Evolutionary conservation across 2,797 vertebrate genomes (phyloP), one percentile per base, ranked within the genome.

Genomic region (Kryptopterus vitreolus): DNA sequence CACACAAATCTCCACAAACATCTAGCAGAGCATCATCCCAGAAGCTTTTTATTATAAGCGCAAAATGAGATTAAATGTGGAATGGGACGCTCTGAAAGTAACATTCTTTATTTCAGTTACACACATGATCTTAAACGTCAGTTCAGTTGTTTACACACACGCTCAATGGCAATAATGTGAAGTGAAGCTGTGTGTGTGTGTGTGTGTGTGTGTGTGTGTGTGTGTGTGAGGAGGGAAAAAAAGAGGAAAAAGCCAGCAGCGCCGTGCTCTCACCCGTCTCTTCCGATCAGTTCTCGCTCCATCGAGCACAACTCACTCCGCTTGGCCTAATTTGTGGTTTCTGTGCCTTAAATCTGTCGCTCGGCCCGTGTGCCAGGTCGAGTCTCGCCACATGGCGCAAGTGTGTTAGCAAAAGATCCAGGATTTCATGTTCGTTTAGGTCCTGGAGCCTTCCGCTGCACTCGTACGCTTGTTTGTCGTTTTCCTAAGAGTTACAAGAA

Each of bases 251-350:
- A 55, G 53, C 55, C 58, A 57, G 22, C 69, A 75, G 69, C 31
- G 59, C 55, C 53, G 38, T 53, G 61, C 63, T 75, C 69, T 78
- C 50, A 26, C 77, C 18, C 58, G 77, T 82, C 77, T 75, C 52
- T 65, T 81, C 46, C 62, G 69, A 74, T 57, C 65, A 61, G 46
- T 78, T 82, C 58, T 75, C 66, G 73, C 53, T 63, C 74, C 10
- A 73, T 77, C 31, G 52, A 72, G 76, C 78, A 61, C 79, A 61
- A 66, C 61, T 76, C 72, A 1, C 63, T 69, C 77, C 9, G 63
- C 81, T 78, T 82, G 81, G 81, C 81, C 81, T 82, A 76, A 82
- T 82, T 82, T 76, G 62, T 38, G 62, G 62, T 79, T 79, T 79
- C 63, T 33, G 58, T 79, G 81, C 63, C 31, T 79, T 53, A 79